Percentiles rank a stretch among this genome's conserved stretches.
phyloP scores from a whole-genome alignment of 2,888 invertebrate species.

The Digitonthophagus gazella region DNA sequence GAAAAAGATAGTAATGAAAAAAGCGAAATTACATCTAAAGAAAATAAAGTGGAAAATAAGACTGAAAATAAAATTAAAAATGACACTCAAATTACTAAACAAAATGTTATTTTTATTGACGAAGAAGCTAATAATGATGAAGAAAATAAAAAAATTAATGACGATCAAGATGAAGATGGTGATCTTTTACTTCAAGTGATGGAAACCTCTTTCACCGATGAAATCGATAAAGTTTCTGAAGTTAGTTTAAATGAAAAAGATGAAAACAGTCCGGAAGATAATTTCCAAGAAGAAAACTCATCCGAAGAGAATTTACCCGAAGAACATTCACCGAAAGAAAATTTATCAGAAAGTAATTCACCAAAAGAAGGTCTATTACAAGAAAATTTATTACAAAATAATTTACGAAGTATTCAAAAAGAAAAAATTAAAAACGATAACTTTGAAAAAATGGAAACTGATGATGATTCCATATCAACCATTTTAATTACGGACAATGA shows the following conservation, averaged over 20 bases:
- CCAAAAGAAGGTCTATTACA: not conserved
- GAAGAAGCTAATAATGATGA: not conserved
- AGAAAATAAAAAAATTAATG: slow-evolving; percentile 15
- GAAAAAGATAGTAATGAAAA: slow-evolving; percentile 9
- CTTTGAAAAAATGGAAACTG: too few species aligned
- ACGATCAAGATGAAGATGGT: slow-evolving; percentile 28
- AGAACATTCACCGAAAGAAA: not conserved
- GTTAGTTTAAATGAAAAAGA: slow-evolving; percentile 39
- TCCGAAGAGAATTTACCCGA: slow-evolving; percentile 28
- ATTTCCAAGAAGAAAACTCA: slow-evolving; percentile 25
- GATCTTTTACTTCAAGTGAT: slow-evolving; percentile 32
- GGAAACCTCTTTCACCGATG: slow-evolving; percentile 28
- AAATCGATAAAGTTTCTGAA: slow-evolving; percentile 28
- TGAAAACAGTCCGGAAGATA: slow-evolving; percentile 44
- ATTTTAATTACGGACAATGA: not conserved
- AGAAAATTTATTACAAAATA: not conserved
- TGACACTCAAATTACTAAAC: too few species aligned
- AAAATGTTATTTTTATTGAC: too few species aligned
- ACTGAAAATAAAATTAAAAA: not conserved
- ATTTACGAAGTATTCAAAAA: not conserved
- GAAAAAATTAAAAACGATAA: too few species aligned
- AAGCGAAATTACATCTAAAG: not conserved
- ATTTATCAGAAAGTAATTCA: not conserved
- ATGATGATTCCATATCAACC: too few species aligned
- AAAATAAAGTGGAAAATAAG: not conserved